Evolutionary conservation across 2,888 invertebrate genomes (phyloP), one percentile per base, ranked within the genome.

Genomic region (Caenorhabditis parvicauda): DNA sequence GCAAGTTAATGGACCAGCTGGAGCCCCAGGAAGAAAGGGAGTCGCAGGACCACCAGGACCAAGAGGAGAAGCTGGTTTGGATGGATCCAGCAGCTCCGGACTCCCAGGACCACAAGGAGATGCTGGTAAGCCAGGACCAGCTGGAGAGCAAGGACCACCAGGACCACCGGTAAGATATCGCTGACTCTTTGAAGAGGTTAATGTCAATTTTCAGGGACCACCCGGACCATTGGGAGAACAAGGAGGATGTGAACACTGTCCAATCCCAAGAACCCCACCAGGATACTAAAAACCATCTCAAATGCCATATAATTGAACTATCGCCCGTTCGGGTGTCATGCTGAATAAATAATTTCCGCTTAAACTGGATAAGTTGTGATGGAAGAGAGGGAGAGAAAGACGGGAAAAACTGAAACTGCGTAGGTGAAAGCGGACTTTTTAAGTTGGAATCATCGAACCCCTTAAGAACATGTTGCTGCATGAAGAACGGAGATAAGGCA

Each of bases 211-310:
- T 21, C 43, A 62, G 57, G 67, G 69, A 57, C 63, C 59, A 43
- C 60, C 59, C 47, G 68, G 71, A 55, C 56, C 59, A 38, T 48
- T 53, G 35, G 66, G 67, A 61, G 65, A 62, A 27, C 57, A 50
- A 47, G 65, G 65, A 52, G 54, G 57, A 25, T 69, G 69, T 44
- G 69, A 69, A 39, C 66, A 71, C 47, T 72, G 72, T 51, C 74
- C 73, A 48, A 55, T 67, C 28, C 74, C 74, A 48, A 59, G 75
- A 49, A 75, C 75, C 27, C 74, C 75, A 38, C 75, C 75, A 52
- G 75, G 75, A 52, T 75, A 75, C 65, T 75, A 70, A 64, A 65
- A 56, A 14, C 5, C 22, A 50, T 25, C 17, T 12, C 37, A 44
- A 7, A 6, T n/a, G 21, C 35, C 17, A 14, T 42, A 21, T 50